These are phyloP conservation scores for Psophia crepitans DNA, from an alignment of 2,113 vertebrate genomes.

Conservation along the genomic window DNA sequence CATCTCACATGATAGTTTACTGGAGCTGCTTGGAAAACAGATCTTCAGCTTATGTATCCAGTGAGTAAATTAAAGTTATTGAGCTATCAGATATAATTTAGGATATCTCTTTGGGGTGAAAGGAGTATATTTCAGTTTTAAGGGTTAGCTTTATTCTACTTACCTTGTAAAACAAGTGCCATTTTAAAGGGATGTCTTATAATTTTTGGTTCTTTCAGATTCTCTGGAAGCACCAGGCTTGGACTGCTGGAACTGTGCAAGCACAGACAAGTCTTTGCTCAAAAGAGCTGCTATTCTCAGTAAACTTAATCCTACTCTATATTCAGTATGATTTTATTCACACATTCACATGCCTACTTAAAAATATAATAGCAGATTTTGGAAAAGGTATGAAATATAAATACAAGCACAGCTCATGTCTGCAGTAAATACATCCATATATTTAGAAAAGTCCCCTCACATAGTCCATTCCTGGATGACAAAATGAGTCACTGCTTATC, in stretches of 20 bases:
- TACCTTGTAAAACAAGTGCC: not conserved
- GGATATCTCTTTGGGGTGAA: not conserved
- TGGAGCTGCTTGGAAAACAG: not conserved
- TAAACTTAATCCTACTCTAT: not conserved
- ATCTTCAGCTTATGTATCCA: not conserved
- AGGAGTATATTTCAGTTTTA: not conserved
- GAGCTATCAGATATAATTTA: not conserved
- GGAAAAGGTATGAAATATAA: conserved; percentile 12
- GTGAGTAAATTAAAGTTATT: not conserved
- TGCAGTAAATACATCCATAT: conserved; percentile 15
- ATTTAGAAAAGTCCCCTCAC: conserved; percentile 17
- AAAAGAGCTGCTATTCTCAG: conserved; percentile 12
- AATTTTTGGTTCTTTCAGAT: not conserved
- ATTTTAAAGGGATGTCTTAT: not conserved
- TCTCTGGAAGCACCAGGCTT: not conserved
- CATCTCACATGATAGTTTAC: not conserved
- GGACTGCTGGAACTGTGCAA: not conserved
- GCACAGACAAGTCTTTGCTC: not conserved
- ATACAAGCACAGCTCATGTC: not conserved
- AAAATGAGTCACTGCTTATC: conserved; percentile 26
- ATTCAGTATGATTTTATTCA: conserved; percentile 8
- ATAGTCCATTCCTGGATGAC: not conserved
- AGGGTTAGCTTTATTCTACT: not conserved
- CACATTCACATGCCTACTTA: not conserved
- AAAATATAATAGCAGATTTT: conserved; percentile 2